Conservation (phyloP, 2,797 vertebrate species). For the Poeciliopsis paucimaculata region DNA sequence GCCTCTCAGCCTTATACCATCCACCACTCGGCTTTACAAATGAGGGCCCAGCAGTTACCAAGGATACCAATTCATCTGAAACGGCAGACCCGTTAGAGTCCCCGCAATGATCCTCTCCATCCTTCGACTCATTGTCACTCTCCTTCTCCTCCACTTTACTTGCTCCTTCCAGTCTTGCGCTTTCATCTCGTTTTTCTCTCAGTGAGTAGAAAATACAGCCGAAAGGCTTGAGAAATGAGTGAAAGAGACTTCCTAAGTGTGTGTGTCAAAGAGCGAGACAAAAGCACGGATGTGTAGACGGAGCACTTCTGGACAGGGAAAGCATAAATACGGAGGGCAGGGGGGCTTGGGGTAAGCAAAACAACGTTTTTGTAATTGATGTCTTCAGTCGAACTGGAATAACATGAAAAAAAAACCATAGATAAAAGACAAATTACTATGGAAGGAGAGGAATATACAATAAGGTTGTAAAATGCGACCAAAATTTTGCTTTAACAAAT, state of each 20-base stretch:
- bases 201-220: conserved; percentile 27
- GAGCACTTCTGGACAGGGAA: conserved; percentile 1
- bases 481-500: not conserved
- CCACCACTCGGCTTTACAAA: conserved; percentile 76
- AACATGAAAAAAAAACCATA: not conserved
- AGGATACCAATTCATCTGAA: conserved; percentile 79
- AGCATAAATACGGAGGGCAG: not conserved
- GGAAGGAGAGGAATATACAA: not conserved
- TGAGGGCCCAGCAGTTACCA: conserved; percentile 81
- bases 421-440: not conserved
- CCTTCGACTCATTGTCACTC: conserved; percentile 51
- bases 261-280: conserved; percentile 16
- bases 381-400: not conserved
- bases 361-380: no score
- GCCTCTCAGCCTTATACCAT: conserved; percentile 66
- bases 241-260: conserved; percentile 14
- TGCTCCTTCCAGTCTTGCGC: conserved; percentile 42
- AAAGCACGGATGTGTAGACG: conserved; percentile 8
- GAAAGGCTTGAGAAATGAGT: conserved; percentile 30
- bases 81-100: conserved; percentile 71
- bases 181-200: conserved; percentile 49
- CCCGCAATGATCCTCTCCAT: conserved; percentile 57
- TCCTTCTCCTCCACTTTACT: conserved; percentile 50
- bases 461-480: not conserved
- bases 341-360: not conserved